Conservation (phyloP, 2,888 invertebrate genomes). For the Acronicta alni region DNA sequence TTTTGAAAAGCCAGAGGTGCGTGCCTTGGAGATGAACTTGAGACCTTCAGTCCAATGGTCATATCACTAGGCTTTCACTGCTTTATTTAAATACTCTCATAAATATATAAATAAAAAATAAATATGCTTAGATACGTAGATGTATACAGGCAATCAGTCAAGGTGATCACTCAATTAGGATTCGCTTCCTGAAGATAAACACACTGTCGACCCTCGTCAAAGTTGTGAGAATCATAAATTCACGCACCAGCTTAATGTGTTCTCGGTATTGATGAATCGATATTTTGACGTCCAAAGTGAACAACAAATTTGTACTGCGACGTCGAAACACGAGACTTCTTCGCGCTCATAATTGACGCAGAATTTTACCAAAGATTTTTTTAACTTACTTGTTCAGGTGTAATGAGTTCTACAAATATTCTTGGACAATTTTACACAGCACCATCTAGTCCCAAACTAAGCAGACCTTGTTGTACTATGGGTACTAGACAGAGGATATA, state of each 20-base stretch:
- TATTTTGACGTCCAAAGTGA: slow-evolving; percentile 9
- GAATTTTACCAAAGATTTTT: slow-evolving; percentile 1
- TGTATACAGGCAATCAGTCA: background rate
- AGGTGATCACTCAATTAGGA: background rate
- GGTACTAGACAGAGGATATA: too few relatives aligned
- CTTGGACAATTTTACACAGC: too few relatives aligned
- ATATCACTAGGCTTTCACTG: too few relatives aligned
- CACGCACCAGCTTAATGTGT: background rate
- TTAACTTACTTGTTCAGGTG: background rate
- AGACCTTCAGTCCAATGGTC: too few relatives aligned
- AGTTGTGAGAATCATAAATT: background rate
- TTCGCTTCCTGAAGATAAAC: background rate
- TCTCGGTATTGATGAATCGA: slow-evolving; percentile 1
- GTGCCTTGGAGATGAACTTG: too few relatives aligned
- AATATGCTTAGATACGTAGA: too few relatives aligned
- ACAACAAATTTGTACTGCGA: slow-evolving; percentile 9
- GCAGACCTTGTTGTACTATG: too few relatives aligned
- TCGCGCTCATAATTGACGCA: slow-evolving; percentile 6
- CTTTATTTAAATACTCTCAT: too few relatives aligned
- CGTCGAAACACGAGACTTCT: slow-evolving; percentile 4
- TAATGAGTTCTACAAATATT: background rate
- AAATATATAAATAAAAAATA: too few relatives aligned
- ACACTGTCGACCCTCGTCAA: slow-evolving; percentile 8
- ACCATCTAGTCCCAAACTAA: too few relatives aligned
- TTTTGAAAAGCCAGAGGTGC: too few relatives aligned